Conservation (phyloP, 1,140 invertebrate genomes). For the Aphelenchoides fujianensis region DNA sequence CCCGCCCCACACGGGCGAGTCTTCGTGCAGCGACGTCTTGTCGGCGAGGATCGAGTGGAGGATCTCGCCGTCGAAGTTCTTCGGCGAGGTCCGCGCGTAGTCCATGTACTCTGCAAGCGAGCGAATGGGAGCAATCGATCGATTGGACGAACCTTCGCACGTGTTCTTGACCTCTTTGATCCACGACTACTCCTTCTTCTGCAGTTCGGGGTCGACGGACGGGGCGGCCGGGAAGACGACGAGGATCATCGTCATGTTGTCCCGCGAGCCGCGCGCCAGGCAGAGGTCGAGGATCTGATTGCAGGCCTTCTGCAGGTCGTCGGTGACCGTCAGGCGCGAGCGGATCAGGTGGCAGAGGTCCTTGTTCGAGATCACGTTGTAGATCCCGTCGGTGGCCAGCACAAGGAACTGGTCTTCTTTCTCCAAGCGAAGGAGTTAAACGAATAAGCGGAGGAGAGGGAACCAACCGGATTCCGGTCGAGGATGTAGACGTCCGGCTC, state of each 20-base stretch:
- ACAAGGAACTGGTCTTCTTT: constrained; percentile 80
- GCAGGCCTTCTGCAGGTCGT: constrained; percentile 82
- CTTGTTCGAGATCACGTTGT: constrained; percentile 92
- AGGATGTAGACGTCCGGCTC: constrained; percentile 91
- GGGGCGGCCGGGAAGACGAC: constrained; percentile 89
- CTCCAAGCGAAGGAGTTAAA: constrained; percentile 14
- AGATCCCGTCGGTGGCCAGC: constrained; percentile 97
- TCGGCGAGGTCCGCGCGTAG: constrained; percentile 24
- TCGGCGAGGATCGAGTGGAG: constrained; percentile 23
- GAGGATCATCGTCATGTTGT: constrained; percentile 99
- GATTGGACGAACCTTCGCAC: too few species aligned
- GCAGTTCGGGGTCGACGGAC: too few species aligned
- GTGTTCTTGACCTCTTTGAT: too few species aligned
- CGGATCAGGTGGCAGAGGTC: constrained; percentile 89
- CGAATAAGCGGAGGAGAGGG: too few species aligned
- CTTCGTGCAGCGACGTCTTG: constrained; percentile 38
- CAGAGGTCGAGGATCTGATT: constrained; percentile 97
- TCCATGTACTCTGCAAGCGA: background rate
- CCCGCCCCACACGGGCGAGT: constrained; percentile 40
- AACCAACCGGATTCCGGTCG: constrained; percentile 71
- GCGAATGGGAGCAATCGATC: background rate
- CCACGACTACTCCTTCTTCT: constrained; percentile 77
- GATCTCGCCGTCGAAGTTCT: constrained; percentile 20
- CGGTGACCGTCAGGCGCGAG: constrained; percentile 79
- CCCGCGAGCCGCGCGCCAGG: constrained; percentile 94